Conservation (phyloP, 2,113 vertebrate species). For the Ochotona curzoniae region DNA sequence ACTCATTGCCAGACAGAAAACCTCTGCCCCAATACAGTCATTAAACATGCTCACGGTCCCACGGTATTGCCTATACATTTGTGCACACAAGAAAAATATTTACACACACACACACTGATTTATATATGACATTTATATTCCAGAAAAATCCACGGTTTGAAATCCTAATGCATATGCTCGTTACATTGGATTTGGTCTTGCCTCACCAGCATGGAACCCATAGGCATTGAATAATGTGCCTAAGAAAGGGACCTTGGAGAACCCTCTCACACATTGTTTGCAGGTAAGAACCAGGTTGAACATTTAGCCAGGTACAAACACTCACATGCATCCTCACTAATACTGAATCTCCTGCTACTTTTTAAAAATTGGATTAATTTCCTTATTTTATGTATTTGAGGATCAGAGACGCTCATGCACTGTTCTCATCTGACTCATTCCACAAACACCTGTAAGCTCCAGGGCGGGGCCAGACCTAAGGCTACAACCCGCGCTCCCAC, state of each 20-base stretch:
- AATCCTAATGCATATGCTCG: neutral
- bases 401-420: too few relatives aligned
- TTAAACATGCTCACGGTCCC: neutral
- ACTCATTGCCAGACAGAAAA: neutral
- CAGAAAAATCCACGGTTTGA: neutral
- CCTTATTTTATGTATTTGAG: too few relatives aligned
- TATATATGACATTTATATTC: neutral
- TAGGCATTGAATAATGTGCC: neutral
- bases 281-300: too few relatives aligned
- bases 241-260: neutral
- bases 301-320: neutral
- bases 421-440: too few relatives aligned
- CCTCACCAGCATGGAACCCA: neutral
- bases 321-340: neutral
- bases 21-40: rapidly evolving
- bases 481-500: too few relatives aligned
- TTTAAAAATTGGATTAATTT: too few relatives aligned
- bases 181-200: neutral
- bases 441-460: too few relatives aligned
- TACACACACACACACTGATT: neutral
- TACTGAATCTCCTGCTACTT: too few relatives aligned
- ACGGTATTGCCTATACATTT: neutral
- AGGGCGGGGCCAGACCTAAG: too few relatives aligned
- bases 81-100: too few relatives aligned
- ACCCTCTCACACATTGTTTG: neutral